phyloP scores from a whole-genome alignment of 92 coral and sea anemone species.

The Anthopleura xanthogrammica region DNA sequence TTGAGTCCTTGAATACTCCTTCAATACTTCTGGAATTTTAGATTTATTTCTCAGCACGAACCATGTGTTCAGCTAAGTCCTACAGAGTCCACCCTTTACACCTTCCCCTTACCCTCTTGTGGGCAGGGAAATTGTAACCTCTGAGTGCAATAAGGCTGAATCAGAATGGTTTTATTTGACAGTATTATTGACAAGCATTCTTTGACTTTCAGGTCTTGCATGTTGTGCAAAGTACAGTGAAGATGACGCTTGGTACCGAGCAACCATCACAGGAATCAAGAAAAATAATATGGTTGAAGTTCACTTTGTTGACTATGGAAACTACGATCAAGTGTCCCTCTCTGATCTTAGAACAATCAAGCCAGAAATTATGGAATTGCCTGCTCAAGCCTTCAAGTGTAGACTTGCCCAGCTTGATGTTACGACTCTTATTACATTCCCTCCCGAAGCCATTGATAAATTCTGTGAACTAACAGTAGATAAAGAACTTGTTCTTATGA shows the following conservation, averaged over 20 bases:
- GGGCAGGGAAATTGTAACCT: no score
- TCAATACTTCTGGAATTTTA: no score
- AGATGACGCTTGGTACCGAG: constrained; percentile 88
- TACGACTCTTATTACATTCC: constrained; percentile 4
- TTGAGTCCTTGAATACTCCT: no score
- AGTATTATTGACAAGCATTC: not conserved
- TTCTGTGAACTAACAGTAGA: constrained; percentile 73
- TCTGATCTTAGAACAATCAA: constrained; percentile 61
- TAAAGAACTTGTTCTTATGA: constrained; percentile 85
- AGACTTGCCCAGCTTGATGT: constrained; percentile 56
- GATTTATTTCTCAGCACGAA: no score
- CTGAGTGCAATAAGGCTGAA: no score
- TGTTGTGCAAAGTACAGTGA: constrained; percentile 83
- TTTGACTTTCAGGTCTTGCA: constrained; percentile 54
- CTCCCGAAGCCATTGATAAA: constrained; percentile 59
- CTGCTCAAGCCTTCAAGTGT: constrained; percentile 80
- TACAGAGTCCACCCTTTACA: no score
- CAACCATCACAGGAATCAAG: constrained; percentile 63
- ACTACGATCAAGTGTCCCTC: constrained; percentile 66
- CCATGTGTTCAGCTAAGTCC: no score
- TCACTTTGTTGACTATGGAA: constrained; percentile 90
- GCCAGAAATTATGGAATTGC: constrained; percentile 73
- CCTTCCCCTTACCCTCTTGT: no score
- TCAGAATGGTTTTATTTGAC: no score
- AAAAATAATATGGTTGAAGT: constrained; percentile 72